Evolutionary conservation across 1,140 invertebrate genomes (phyloP).

Genomic region (Tachypleus tridentatus): DNA sequence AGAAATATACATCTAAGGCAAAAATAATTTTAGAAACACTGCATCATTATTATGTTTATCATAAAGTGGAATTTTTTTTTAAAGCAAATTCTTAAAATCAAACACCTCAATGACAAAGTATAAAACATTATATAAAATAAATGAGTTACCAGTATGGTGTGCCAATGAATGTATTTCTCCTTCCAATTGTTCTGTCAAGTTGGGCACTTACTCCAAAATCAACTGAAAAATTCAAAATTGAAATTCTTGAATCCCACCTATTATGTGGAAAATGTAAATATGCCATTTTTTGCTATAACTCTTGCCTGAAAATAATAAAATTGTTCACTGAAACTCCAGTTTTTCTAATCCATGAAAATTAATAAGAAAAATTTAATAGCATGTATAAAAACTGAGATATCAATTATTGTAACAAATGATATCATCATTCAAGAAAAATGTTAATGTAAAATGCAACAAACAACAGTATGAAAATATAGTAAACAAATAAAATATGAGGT

Average conservation of each 20-base stretch:
- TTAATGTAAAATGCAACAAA: neutral
- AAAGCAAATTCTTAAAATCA: too few relatives aligned
- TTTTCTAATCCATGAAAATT: neutral
- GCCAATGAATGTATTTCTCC: slow-evolving; percentile 98
- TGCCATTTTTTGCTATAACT: too few relatives aligned
- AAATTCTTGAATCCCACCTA: too few relatives aligned
- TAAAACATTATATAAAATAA: neutral
- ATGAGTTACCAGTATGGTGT: slow-evolving; percentile 84
- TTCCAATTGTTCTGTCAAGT: slow-evolving; percentile 94
- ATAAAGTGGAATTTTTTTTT: too few relatives aligned
- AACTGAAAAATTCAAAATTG: slow-evolving; percentile 45
- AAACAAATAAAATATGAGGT: neutral
- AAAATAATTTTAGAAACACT: too few relatives aligned
- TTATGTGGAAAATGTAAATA: too few relatives aligned
- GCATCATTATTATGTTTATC: too few relatives aligned
- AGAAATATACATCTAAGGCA: too few relatives aligned
- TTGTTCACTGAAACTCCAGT: neutral
- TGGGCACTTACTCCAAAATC: slow-evolving; percentile 99
- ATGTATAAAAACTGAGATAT: too few relatives aligned
- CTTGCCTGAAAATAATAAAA: slow-evolving; percentile 11
- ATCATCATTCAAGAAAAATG: neutral
- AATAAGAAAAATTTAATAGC: neutral
- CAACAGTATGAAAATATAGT: neutral
- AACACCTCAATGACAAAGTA: too few relatives aligned
- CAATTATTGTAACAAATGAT: too few relatives aligned